These are phyloP conservation scores for Zaprionus camerounensis DNA, from an alignment of 1,140 invertebrate genomes.

Conservation along the genomic window DNA sequence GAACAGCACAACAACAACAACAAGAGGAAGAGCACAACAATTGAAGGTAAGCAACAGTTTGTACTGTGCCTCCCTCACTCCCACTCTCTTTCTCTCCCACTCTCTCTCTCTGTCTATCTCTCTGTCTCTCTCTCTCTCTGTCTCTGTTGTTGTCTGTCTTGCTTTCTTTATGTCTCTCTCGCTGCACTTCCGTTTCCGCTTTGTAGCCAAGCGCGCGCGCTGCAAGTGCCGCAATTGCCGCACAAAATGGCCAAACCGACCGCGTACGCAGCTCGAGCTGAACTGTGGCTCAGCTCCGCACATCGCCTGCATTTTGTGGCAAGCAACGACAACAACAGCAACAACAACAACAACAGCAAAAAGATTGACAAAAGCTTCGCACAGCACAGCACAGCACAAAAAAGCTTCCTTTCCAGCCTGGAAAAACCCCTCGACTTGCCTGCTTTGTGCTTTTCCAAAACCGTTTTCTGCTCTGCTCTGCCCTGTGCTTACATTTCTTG, in stretches of 20 bases:
- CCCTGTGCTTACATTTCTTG: no score
- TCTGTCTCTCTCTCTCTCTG: neutral
- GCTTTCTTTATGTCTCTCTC: neutral
- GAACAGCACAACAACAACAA: slow-evolving; percentile 6
- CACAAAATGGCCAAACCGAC: slow-evolving; percentile 56
- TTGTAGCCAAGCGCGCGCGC: slow-evolving; percentile 35
- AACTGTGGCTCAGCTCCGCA: slow-evolving; percentile 53
- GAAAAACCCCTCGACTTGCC: slow-evolving; percentile 11
- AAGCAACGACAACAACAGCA: neutral
- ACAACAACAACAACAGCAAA: neutral
- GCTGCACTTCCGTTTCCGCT: slow-evolving; percentile 76
- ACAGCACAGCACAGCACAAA: neutral
- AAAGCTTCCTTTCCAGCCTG: slow-evolving; percentile 49
- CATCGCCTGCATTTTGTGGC: slow-evolving; percentile 40
- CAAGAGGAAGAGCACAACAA: neutral
- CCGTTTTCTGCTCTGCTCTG: no score
- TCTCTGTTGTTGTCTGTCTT: slow-evolving; percentile 14
- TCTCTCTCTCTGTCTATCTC: neutral
- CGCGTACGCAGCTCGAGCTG: slow-evolving; percentile 71
- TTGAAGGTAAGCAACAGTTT: slow-evolving; percentile 65
- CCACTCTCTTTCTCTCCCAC: neutral
- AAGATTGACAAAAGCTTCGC: slow-evolving; percentile 30
- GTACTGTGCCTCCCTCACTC: slow-evolving; percentile 15
- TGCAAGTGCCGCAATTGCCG: slow-evolving; percentile 41
- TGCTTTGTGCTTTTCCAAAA: no score